Percentiles rank a stretch among this genome's conserved stretches.
These are phyloP conservation scores for Rhamnusium bicolor DNA, from an alignment of 2,888 invertebrate species.

Conservation along the genomic window DNA sequence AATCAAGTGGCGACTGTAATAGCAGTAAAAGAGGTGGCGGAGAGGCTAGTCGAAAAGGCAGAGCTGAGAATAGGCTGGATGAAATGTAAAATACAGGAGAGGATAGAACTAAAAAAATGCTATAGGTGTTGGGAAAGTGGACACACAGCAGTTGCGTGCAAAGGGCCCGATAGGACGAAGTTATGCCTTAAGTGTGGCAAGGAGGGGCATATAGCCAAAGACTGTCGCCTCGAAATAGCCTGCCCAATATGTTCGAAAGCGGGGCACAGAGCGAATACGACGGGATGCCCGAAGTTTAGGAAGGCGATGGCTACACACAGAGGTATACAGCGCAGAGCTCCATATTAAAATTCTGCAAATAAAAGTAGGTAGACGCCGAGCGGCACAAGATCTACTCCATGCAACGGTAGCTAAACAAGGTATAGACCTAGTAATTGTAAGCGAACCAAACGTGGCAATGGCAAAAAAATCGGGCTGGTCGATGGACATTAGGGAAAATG, in stretches of 20 bases:
- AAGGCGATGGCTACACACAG: neutral
- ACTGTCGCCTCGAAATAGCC: no score
- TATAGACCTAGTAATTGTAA: neutral
- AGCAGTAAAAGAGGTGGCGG: neutral
- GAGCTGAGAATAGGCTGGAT: neutral
- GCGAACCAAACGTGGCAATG: conserved; percentile 2
- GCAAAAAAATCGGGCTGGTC: neutral
- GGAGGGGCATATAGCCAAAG: no score
- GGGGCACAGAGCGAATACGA: conserved; percentile 4
- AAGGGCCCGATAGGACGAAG: no score
- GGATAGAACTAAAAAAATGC: neutral
- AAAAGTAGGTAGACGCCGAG: conserved; percentile 10
- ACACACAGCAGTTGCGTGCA: neutral
- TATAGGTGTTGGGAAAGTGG: neutral
- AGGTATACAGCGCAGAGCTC: neutral
- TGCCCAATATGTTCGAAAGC: conserved; percentile 4
- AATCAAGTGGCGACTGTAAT: neutral
- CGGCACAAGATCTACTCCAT: neutral
- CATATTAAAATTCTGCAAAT: conserved; percentile 13
- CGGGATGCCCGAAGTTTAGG: conserved; percentile 29
- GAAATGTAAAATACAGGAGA: neutral
- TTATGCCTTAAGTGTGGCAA: no score
- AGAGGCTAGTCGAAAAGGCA: neutral
- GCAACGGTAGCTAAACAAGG: neutral
- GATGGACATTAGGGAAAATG: neutral